Conservation (phyloP, 2,888 invertebrate genomes). For the Drepanosiphum platanoidis region DNA sequence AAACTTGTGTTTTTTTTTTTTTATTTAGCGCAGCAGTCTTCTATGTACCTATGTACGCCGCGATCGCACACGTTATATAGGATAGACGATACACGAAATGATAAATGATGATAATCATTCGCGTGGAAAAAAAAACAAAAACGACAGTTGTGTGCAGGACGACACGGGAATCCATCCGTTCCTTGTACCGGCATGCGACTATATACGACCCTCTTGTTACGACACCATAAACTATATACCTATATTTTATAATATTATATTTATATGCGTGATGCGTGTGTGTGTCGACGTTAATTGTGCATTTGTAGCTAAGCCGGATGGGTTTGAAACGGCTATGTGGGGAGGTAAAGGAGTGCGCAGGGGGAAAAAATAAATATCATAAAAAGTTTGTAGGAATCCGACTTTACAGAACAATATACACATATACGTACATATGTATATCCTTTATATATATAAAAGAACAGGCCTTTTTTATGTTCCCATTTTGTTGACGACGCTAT, state of each 20-base stretch:
- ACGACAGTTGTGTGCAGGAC: neutral
- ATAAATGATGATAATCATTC: neutral
- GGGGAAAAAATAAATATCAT: neutral
- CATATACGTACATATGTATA: too few relatives aligned
- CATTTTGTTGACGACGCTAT: too few relatives aligned
- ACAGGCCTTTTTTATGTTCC: too few relatives aligned
- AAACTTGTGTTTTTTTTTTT: too few relatives aligned
- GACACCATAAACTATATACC: too few relatives aligned
- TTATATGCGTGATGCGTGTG: neutral
- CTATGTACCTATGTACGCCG: too few relatives aligned
- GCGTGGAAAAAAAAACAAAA: neutral
- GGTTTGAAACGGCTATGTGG: neutral
- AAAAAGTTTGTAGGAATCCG: conserved; percentile 9
- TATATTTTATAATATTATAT: neutral
- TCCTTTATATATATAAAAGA: too few relatives aligned
- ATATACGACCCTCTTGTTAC: neutral
- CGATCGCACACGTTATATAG: too few relatives aligned
- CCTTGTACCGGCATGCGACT: conserved; percentile 31
- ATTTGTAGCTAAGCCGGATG: neutral
- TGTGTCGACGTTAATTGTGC: neutral
- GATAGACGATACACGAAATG: neutral
- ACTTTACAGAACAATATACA: neutral
- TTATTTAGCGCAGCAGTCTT: too few relatives aligned
- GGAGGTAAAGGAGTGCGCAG: neutral
- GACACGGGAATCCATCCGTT: conserved; percentile 21